phyloP scores from a whole-genome alignment of 2,797 vertebrate genomes.

The Peromyscus eremicus region DNA sequence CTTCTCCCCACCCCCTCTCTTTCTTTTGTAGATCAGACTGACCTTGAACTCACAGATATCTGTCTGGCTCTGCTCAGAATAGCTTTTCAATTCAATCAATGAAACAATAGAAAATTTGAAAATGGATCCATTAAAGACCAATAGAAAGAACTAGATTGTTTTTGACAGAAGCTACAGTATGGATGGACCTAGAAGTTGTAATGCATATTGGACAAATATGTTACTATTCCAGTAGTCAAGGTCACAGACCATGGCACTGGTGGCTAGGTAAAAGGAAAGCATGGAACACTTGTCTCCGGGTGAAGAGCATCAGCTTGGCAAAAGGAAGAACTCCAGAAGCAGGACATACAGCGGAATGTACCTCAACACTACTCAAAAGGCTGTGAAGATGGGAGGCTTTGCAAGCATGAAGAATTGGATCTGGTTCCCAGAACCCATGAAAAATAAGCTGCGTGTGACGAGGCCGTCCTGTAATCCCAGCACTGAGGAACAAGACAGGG shows the following conservation, averaged over 20 bases:
- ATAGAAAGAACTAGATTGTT: not conserved
- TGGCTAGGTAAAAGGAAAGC: not conserved
- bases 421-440: not conserved
- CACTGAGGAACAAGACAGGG: not conserved
- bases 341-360: not conserved
- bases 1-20: not conserved
- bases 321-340: not conserved
- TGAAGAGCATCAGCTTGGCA: not conserved
- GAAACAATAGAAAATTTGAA: not conserved
- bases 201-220: not conserved
- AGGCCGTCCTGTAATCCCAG: not conserved
- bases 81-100: not conserved
- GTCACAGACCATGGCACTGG: not conserved
- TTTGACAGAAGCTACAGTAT: not conserved
- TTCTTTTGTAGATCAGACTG: not conserved
- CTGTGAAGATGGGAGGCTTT: not conserved
- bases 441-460: not conserved
- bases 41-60: not conserved
- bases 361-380: not conserved
- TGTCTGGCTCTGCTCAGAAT: not conserved
- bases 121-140: not conserved
- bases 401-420: not conserved
- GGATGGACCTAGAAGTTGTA: not conserved
- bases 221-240: not conserved
- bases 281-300: not conserved